A percentile compares a stretch with the other conserved stretches of the same genome.
These are phyloP conservation scores for Labeo calbasu DNA, from an alignment of 2,797 vertebrate genomes.

Conservation along the genomic window DNA sequence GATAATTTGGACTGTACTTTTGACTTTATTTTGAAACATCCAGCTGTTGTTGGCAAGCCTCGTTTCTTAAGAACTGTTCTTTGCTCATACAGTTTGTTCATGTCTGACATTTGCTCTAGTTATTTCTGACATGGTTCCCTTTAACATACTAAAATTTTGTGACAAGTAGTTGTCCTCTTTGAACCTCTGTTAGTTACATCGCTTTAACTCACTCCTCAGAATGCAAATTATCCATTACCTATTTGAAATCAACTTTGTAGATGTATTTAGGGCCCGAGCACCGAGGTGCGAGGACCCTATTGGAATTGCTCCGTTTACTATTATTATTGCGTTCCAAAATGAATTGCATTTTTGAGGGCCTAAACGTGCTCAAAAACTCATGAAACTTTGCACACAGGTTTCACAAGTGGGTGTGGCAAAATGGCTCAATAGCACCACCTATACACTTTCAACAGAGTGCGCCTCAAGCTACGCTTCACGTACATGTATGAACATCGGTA, in stretches of 20 bases:
- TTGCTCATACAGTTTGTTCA: background rate
- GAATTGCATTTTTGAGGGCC: too few relatives aligned
- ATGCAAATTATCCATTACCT: background rate
- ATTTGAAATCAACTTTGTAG: background rate
- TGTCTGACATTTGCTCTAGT: background rate
- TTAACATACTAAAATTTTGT: background rate
- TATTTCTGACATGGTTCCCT: background rate
- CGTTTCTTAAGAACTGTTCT: background rate
- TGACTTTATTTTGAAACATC: background rate
- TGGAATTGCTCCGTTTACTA: too few relatives aligned
- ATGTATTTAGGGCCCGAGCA: too few relatives aligned
- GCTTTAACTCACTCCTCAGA: background rate
- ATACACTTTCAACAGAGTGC: too few relatives aligned
- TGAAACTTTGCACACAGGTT: too few relatives aligned
- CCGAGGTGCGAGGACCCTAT: too few relatives aligned
- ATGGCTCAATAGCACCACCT: too few relatives aligned
- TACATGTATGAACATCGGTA: too few relatives aligned
- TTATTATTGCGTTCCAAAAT: too few relatives aligned
- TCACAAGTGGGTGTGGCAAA: too few relatives aligned
- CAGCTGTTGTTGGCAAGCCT: background rate
- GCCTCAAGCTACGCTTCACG: too few relatives aligned
- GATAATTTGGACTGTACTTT: background rate
- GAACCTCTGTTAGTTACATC: background rate
- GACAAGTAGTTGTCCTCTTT: background rate
- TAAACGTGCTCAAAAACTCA: too few relatives aligned